These are phyloP conservation scores for Lycophotia porphyrea DNA, from an alignment of 2,888 invertebrate genomes.

Conservation along the genomic window DNA sequence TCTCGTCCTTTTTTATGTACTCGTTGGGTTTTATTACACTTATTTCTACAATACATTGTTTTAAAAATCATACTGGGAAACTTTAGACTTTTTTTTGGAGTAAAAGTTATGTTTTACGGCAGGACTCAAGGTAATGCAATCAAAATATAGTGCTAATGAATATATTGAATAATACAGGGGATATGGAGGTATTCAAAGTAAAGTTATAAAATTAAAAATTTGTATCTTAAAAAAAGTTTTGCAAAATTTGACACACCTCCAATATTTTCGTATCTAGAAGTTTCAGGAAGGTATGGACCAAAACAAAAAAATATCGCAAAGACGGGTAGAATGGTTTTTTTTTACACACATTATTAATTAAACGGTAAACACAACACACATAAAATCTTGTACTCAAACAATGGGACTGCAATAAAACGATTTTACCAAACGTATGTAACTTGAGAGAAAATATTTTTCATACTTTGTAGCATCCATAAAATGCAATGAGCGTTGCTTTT, in stretches of 20 bases:
- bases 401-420: conserved; percentile 1
- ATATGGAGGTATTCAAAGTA: not conserved
- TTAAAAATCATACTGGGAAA: not conserved
- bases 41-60: not conserved
- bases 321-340: too few species aligned
- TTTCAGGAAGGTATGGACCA: not conserved
- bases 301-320: not conserved
- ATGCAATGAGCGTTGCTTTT: conserved; percentile 42
- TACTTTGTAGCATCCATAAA: conserved; percentile 32
- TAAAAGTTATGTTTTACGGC: not conserved
- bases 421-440: conserved; percentile 20
- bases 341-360: not conserved
- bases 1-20: not conserved
- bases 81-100: not conserved
- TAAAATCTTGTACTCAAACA: not conserved
- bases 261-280: not conserved
- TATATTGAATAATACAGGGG: not conserved
- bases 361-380: not conserved
- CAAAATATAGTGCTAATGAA: not conserved
- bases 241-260: not conserved
- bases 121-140: not conserved
- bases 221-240: too few species aligned
- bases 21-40: not conserved
- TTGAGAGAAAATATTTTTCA: conserved; percentile 6
- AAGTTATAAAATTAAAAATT: not conserved